Conservation (phyloP, 1,140 invertebrate species). For the Drosophila pachea region DNA sequence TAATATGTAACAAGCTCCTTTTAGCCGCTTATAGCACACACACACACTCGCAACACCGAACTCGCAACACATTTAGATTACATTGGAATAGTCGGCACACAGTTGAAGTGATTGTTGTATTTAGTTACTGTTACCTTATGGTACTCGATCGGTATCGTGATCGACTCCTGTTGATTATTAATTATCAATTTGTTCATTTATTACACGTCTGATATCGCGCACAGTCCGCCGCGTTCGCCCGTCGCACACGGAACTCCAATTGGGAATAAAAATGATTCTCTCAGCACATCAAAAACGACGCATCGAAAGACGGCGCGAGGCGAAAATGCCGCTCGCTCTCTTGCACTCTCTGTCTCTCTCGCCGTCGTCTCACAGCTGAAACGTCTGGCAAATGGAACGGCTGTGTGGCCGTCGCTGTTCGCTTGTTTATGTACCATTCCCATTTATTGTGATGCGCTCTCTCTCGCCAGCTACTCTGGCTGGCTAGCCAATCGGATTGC, state of each 20-base stretch:
- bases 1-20: constrained; percentile 15
- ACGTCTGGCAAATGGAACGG: constrained; percentile 29
- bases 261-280: constrained; percentile 55
- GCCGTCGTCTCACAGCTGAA: constrained; percentile 4
- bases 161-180: constrained; percentile 44
- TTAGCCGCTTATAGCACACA: constrained; percentile 20
- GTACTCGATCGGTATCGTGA: constrained; percentile 28
- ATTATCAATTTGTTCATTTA: constrained; percentile 52
- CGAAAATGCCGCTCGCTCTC: constrained; percentile 10
- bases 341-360: constrained; percentile 3
- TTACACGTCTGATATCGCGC: constrained; percentile 47
- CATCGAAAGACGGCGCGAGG: constrained; percentile 23
- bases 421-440: constrained; percentile 26
- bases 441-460: constrained; percentile 29
- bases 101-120: constrained; percentile 12
- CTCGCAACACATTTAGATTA: constrained; percentile 17
- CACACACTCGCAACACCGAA: constrained; percentile 32
- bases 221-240: constrained; percentile 50
- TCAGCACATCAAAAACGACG: constrained; percentile 43
- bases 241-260: constrained; percentile 58
- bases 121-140: constrained; percentile 29
- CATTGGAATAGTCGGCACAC: constrained; percentile 10
- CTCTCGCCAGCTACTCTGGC: constrained; percentile 32
- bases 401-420: constrained; percentile 1
- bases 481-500: constrained; percentile 60